Base-by-base conservation (phyloP, 1,140 invertebrate genomes). In the Habropoda laboriosa region DNA sequence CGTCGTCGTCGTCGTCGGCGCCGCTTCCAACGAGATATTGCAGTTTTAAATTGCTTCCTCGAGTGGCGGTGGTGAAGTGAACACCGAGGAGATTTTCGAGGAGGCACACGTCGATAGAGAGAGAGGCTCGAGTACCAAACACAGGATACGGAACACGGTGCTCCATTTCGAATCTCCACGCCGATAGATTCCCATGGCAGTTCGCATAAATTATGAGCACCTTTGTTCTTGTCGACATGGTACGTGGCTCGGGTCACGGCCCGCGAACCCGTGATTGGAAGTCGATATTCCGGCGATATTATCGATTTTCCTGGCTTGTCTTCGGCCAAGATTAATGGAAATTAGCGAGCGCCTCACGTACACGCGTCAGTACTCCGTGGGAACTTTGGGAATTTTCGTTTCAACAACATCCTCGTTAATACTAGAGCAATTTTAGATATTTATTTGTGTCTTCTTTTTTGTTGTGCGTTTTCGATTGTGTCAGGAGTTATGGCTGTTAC, bases 311-410 rank as follows among this genome's bases (percentile, higher is more conserved):
- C 3, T 7, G 30, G 18, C 64, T 67, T 55, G 78, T 76, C 63
- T 53, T 61, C 38, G 79, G 3, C 16, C 32, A 47, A 66, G 74
- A 81, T 81, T 81, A 81, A 81, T 77, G 53, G 53, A 47, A 81
- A 77, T 78, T 77, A 70, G 58, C 30, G 47, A 30, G 30, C 63
- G 40, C 53, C 64, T 53, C 66, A n/a, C 24, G 71, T 68, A 40
- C 40, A 10, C 16, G 18, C 47, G 55, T 63, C 66, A 66, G 27
- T 18, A 12, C 24, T 24, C 24, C 32, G 21, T n/a, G 8, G 42
- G 49, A 57, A 45, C 61, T 75, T 75, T 10, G 3, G n/a, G n/a
- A n/a, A 45, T 27, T 40, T 18, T 16, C 4, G 6, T 18, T n/a
- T n/a, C 27, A 60, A 58, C 74, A 18, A 35, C 16, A 38, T 5